Evolutionary conservation across 2,113 vertebrate genomes (phyloP), one percentile per base, ranked within the genome.

Genomic region (Calyptommatus sinebrachiatus): DNA sequence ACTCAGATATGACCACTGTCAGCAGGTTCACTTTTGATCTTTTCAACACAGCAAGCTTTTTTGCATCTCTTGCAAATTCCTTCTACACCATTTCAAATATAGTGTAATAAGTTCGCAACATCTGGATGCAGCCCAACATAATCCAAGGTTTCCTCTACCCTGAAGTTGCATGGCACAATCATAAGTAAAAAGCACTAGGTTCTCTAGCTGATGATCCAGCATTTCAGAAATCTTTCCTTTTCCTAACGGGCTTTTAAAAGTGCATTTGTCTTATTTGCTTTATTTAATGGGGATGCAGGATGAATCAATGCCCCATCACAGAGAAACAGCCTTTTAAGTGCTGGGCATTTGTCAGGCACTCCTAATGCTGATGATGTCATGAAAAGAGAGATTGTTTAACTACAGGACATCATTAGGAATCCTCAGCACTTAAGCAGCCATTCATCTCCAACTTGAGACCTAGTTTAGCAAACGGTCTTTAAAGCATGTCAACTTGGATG

Each of bases 251-350:
- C 75, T 86, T 88, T 84, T 71, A 76, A 77, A 80, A 70, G 9
- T 71, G 2, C 9, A 63, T 88, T 93, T 89, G 83, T 87, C 83
- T 66, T 71, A 72, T 76, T 84, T 76, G 61, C 88, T 89, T 83
- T 89, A 89, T 88, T 76, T 85, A 89, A 86, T 48, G 57, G 29
- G n/a, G 77, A 71, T 53, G 71, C 41, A 24, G 26, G 48, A 79
- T 79, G 80, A 87, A 89, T 88, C 16, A 11, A 86, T 78, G 31
- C 78, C 63, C 60, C 53, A 83, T 76, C 48, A 87, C 20, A 82
- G 46, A 89, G 50, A 90, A 91, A 92, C 1, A 83, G 81, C 2
- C 89, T 89, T 89, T 87, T 76, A 90, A 90, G 79, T 84, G 53
- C 31, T 83, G 60, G 71, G 4, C 29, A 78, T 88, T 90, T 91